Evolutionary conservation across 2,797 vertebrate species (phyloP).

Genomic region (Sebastes diploproa): DNA sequence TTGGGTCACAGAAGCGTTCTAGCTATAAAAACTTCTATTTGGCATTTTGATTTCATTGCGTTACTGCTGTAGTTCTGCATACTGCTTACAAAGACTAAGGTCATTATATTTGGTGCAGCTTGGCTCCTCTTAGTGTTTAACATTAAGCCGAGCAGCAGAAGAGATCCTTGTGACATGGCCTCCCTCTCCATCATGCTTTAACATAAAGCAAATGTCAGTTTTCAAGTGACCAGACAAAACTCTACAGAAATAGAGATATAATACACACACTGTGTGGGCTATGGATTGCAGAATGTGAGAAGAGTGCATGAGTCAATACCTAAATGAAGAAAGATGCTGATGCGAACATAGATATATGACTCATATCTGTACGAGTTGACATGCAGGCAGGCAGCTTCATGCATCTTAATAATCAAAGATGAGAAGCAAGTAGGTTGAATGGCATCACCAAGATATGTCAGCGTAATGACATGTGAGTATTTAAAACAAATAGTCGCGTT

Average conservation of each 20-base stretch:
- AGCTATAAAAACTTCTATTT: not conserved
- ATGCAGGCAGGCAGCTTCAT: slow-evolving; percentile 68
- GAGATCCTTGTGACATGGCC: slow-evolving; percentile 15
- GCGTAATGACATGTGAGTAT: slow-evolving; percentile 56
- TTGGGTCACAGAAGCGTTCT: not conserved
- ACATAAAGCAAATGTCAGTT: slow-evolving; percentile 50
- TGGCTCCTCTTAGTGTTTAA: not conserved
- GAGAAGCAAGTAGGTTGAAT: slow-evolving; percentile 59
- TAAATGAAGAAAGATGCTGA: slow-evolving; percentile 83
- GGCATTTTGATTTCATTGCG: slow-evolving; percentile 1
- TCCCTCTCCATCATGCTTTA: slow-evolving; percentile 58
- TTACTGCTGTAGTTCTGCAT: slow-evolving; percentile 1
- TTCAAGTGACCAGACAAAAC: slow-evolving; percentile 61
- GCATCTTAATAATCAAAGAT: slow-evolving; percentile 80
- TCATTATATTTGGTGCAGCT: not conserved
- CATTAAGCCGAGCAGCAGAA: not conserved
- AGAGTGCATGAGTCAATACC: slow-evolving; percentile 74
- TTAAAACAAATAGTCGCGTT: slow-evolving; percentile 57
- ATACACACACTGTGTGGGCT: slow-evolving; percentile 53
- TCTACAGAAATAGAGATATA: slow-evolving; percentile 71
- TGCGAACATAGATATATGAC: slow-evolving; percentile 74
- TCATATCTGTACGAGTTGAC: slow-evolving; percentile 76
- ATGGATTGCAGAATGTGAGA: slow-evolving; percentile 69
- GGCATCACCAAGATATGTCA: slow-evolving; percentile 59
- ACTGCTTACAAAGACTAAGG: not conserved